Evolutionary conservation across 2,888 invertebrate genomes (phyloP).

Genomic region (Dascillus cervinus): DNA sequence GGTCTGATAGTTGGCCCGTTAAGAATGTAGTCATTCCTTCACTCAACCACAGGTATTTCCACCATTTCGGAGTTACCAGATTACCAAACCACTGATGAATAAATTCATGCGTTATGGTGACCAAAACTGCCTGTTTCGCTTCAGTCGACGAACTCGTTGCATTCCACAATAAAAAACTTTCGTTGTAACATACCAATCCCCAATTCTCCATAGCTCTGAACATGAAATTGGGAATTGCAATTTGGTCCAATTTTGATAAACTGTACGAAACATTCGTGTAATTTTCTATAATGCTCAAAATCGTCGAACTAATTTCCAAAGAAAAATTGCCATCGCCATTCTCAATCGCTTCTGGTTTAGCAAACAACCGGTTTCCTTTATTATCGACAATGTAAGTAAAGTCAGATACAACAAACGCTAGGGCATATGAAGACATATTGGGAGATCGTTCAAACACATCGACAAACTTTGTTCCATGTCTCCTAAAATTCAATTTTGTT

Average conservation of each 20-base stretch:
- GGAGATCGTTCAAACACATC: slow-evolving; percentile 9
- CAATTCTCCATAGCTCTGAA: slow-evolving; percentile 92
- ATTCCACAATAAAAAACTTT: slow-evolving; percentile 51
- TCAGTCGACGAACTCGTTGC: slow-evolving; percentile 37
- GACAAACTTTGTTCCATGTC: slow-evolving; percentile 1
- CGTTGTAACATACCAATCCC: slow-evolving; percentile 77
- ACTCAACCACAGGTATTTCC: slow-evolving; percentile 58
- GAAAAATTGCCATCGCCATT: slow-evolving; percentile 38
- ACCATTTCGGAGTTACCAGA: slow-evolving; percentile 56
- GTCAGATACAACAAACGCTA: slow-evolving; percentile 64
- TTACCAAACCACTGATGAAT: slow-evolving; percentile 68
- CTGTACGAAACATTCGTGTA: slow-evolving; percentile 50
- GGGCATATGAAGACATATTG: slow-evolving; percentile 67
- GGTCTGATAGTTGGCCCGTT: no score
- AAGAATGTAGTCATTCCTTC: slow-evolving; percentile 67
- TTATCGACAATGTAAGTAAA: slow-evolving; percentile 27
- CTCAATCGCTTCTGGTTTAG: slow-evolving; percentile 26
- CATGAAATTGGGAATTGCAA: slow-evolving; percentile 75
- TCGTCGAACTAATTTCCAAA: slow-evolving; percentile 39
- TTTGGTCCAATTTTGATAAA: slow-evolving; percentile 60
- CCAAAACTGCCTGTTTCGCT: slow-evolving; percentile 44
- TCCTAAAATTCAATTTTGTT: not conserved
- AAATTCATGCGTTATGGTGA: slow-evolving; percentile 55
- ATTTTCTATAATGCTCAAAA: slow-evolving; percentile 45
- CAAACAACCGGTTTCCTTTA: slow-evolving; percentile 27